phyloP scores from a whole-genome alignment of 2,113 vertebrate species.

The Rana temporaria region DNA sequence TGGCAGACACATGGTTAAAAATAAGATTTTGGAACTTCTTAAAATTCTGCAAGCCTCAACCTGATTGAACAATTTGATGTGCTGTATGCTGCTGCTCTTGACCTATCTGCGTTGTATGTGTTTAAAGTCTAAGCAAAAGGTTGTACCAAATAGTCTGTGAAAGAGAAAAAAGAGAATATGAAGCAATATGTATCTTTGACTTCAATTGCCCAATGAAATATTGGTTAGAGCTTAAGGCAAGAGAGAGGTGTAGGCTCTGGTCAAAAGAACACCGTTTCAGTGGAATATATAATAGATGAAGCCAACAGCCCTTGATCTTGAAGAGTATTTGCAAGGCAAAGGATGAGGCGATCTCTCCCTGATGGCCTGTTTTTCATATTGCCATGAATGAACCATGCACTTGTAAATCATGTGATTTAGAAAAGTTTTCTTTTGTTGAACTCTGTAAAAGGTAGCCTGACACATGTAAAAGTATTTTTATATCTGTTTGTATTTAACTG shows the following conservation, averaged over 20 bases:
- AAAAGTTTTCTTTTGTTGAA: conserved; percentile 51
- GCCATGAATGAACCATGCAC: conserved; percentile 48
- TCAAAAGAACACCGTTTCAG: conserved; percentile 56
- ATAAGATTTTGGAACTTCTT: background rate
- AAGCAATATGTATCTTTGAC: conserved; percentile 56
- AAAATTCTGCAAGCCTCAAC: background rate
- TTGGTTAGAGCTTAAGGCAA: conserved; percentile 57
- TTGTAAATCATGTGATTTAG: conserved; percentile 42
- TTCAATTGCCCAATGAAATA: conserved; percentile 58
- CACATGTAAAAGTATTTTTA: background rate
- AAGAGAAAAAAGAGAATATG: conserved; percentile 55
- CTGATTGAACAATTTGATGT: conserved; percentile 38
- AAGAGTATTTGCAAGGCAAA: conserved; percentile 55
- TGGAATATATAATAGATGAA: conserved; percentile 56
- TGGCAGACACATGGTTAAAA: conserved; percentile 24
- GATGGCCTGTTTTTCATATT: conserved; percentile 40
- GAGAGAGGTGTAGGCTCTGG: conserved; percentile 49
- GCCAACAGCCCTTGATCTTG: conserved; percentile 53
- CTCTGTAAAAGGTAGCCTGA: conserved; percentile 5
- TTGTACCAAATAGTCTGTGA: conserved; percentile 44
- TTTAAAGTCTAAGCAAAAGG: conserved; percentile 45
- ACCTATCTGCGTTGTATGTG: conserved; percentile 33
- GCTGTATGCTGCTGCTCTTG: conserved; percentile 17
- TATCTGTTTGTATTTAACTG: background rate
- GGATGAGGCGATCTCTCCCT: conserved; percentile 46